These are phyloP conservation scores for Theocolax elegans DNA, from an alignment of 1,140 invertebrate species.

Conservation along the genomic window DNA sequence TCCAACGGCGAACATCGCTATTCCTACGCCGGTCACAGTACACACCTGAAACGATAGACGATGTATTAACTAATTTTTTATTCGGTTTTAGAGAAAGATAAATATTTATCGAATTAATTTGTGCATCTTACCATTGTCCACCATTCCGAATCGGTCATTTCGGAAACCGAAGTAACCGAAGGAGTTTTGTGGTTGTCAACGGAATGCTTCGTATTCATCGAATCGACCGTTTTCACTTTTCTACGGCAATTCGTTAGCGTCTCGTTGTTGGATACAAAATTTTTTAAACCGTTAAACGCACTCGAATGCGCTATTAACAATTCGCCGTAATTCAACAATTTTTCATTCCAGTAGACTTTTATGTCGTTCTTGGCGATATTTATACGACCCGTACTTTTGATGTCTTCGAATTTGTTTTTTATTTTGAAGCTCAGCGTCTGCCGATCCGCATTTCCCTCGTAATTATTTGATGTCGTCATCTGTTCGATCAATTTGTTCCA, in stretches of 20 bases:
- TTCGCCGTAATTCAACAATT: conserved; percentile 32
- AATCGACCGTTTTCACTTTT: conserved; percentile 47
- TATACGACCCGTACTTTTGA: conserved; percentile 51
- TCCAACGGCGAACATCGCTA: conserved; percentile 61
- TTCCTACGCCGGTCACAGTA: conserved; percentile 59
- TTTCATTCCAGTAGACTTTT: conserved; percentile 52
- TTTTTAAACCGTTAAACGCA: conserved; percentile 48
- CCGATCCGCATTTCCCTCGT: conserved; percentile 42
- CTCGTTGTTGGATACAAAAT: conserved; percentile 51
- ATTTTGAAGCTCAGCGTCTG: conserved; percentile 46
- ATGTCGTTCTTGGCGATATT: conserved; percentile 47
- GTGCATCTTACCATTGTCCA: conserved; percentile 58
- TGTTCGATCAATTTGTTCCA: conserved; percentile 58
- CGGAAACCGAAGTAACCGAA: conserved; percentile 53
- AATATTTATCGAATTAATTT: background rate
- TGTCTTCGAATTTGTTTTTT: conserved; percentile 43
- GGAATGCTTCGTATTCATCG: conserved; percentile 41
- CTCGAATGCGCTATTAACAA: too few species aligned
- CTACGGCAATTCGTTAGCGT: conserved; percentile 48
- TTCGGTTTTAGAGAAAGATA: background rate
- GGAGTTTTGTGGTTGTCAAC: conserved; percentile 44
- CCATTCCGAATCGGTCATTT: conserved; percentile 59
- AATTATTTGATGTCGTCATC: conserved; percentile 38
- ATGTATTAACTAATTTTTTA: background rate
- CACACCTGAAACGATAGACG: conserved; percentile 49